Conservation (phyloP, 1,140 invertebrate genomes). For the Neodiprion virginianus region DNA sequence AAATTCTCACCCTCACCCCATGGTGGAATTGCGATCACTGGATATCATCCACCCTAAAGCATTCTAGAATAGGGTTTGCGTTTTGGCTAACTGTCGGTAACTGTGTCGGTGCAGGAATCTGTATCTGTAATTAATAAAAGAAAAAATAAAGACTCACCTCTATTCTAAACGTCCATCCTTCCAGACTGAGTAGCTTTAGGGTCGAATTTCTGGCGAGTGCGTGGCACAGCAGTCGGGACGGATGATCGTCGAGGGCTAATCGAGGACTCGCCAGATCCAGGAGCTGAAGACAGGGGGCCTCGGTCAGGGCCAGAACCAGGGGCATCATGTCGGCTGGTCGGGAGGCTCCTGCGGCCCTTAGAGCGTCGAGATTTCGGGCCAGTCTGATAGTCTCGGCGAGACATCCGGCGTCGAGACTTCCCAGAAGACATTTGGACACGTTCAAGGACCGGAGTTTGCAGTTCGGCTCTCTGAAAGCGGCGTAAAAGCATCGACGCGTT, state of each 20-base stretch:
- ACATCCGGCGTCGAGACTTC: constrained; percentile 63
- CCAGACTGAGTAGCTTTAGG: constrained; percentile 61
- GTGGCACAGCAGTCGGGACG: constrained; percentile 63
- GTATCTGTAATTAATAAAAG: background rate
- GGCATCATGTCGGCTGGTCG: constrained; percentile 59
- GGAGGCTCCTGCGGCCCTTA: constrained; percentile 63
- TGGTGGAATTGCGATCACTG: no score
- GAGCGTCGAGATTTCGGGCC: constrained; percentile 60
- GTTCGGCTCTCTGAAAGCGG: constrained; percentile 46
- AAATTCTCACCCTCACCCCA: no score
- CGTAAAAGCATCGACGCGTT: background rate
- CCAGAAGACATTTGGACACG: constrained; percentile 61
- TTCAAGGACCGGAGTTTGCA: constrained; percentile 63
- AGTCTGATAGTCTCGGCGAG: constrained; percentile 64
- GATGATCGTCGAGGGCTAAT: constrained; percentile 63
- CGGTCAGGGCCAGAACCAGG: constrained; percentile 61
- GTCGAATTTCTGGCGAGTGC: constrained; percentile 62
- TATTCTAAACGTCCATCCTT: constrained; percentile 66
- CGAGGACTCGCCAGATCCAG: constrained; percentile 64
- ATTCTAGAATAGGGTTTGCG: no score
- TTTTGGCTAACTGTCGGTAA: no score
- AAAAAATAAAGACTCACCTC: constrained; percentile 56
- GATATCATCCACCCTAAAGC: no score
- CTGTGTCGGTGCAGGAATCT: no score
- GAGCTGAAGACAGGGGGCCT: constrained; percentile 63